Conservation (phyloP, 2,797 vertebrate species). For the Enteromius radiatus region DNA sequence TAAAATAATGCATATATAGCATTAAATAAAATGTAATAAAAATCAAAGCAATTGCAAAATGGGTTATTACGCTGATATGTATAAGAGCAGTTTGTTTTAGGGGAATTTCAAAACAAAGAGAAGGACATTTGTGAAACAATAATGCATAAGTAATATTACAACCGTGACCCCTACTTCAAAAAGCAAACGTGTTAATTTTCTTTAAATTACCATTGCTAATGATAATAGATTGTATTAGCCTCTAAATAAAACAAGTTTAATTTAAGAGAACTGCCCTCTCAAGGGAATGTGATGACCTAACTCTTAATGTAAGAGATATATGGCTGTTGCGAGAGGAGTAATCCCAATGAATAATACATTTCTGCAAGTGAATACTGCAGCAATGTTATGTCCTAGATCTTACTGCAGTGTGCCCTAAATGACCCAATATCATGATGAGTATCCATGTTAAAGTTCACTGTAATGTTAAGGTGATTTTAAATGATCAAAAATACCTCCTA, state of each 20-base stretch:
- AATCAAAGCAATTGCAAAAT: not conserved
- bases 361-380: not conserved
- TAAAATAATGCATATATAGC: not conserved
- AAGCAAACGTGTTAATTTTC: not conserved
- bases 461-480: not conserved
- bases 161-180: not conserved
- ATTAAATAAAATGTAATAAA: not conserved
- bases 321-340: not conserved
- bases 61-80: not conserved
- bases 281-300: not conserved
- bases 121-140: not conserved
- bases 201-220: not conserved
- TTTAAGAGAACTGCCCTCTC: not conserved
- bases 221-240: not conserved
- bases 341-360: not conserved
- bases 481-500: not conserved
- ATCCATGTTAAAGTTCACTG: not conserved
- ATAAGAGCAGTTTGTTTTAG: not conserved
- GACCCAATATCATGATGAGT: not conserved
- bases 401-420: not conserved
- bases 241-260: not conserved
- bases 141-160: not conserved
- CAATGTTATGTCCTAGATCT: not conserved
- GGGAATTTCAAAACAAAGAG: slow-evolving; percentile 5
- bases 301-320: slow-evolving; percentile 13